Evolutionary conservation across 2,797 vertebrate species (phyloP), one percentile per base, ranked within the genome.

Genomic region (Anomalospiza imberbis): DNA sequence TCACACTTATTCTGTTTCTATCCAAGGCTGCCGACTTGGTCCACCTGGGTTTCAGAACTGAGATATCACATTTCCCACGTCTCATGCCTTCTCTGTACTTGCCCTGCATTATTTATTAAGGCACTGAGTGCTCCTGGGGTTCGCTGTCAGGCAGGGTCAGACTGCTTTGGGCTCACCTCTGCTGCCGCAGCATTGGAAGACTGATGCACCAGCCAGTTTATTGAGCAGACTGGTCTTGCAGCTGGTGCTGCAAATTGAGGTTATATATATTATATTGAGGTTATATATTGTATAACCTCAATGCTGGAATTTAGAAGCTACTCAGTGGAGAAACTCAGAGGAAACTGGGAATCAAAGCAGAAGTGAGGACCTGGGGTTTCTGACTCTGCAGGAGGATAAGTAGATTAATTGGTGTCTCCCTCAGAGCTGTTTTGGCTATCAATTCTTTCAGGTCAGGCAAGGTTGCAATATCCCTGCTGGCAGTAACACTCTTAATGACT

Each of bases 1-100:
- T 98, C 98, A 97, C 98, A 98, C 97, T 97, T 98, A 97, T 94
- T 98, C 94, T 94, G 88, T 96, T 97, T 97, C 97, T 96, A 95
- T 95, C 97, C 92, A 85, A 96, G 97, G 90, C 95, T 97, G 97
- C 96, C 93, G 89, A 72, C 88, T 96, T 83, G 95, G 97, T 97
- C 98, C 97, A 94, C 95, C 57, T 97, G 97, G 97, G 97, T 96
- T 96, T 97, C 80, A 57, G 94, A 98, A 96, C 96, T 97, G 97
- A 97, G 97, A 98, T 97, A 97, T 97, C 97, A 97, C 95, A 97
- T 97, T 98, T 97, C 97, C 96, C 97, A 97, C 92, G 1, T 97
- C 95, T 97, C 95, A 90, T 97, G 96, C 93, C 87, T 95, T 88
- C 95, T 92, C 82, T 96, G 57, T 95, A 83, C 70, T 95, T 92